These are phyloP conservation scores for Lutjanus campechanus DNA, from an alignment of 2,797 vertebrate genomes.

Conservation along the genomic window DNA sequence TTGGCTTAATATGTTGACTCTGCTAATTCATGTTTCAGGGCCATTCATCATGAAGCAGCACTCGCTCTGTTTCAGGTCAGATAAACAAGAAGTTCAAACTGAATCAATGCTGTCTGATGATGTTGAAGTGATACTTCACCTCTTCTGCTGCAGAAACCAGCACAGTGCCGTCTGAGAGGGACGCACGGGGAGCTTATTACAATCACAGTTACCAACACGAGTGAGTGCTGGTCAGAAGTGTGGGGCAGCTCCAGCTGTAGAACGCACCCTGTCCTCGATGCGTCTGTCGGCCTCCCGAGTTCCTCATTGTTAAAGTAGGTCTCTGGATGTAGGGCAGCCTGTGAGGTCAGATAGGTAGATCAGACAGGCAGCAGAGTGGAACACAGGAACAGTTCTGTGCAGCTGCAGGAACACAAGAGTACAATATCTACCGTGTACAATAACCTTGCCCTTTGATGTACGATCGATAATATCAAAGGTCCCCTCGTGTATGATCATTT, in stretches of 20 bases:
- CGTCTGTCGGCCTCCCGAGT: slow-evolving; percentile 17
- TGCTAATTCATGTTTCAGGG: slow-evolving; percentile 13
- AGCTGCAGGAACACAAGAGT: background rate
- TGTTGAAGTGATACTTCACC: background rate
- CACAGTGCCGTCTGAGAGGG: no score
- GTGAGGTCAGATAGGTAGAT: slow-evolving; percentile 52
- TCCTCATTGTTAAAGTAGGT: slow-evolving; percentile 45
- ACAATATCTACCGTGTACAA: no score
- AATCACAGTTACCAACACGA: no score
- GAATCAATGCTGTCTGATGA: no score
- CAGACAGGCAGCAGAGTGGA: slow-evolving; percentile 8
- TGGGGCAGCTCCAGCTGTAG: background rate
- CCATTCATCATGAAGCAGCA: slow-evolving; percentile 1
- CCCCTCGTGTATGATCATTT: no score
- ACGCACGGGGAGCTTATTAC: background rate
- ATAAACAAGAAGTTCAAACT: background rate
- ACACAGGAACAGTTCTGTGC: slow-evolving; percentile 9
- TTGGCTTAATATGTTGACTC: slow-evolving; percentile 5
- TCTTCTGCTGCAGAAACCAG: background rate
- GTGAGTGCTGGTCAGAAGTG: background rate
- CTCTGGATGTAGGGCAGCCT: slow-evolving; percentile 57
- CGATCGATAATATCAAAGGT: no score
- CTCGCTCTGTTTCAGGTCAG: background rate
- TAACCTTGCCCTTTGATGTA: no score
- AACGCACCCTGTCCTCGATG: slow-evolving; percentile 15